Evolutionary conservation across 2,888 invertebrate genomes (phyloP).

Genomic region (Rotaria macrura): DNA sequence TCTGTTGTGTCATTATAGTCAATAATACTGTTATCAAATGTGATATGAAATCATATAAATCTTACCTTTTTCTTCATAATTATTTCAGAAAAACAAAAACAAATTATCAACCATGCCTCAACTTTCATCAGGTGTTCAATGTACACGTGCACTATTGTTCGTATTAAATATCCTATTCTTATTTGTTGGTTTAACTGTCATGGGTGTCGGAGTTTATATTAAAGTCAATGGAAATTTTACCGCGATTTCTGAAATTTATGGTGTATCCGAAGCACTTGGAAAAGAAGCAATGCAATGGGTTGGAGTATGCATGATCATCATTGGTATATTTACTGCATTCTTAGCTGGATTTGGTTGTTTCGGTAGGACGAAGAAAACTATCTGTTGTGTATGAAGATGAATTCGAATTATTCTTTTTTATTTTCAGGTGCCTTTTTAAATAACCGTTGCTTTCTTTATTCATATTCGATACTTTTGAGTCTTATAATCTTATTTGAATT

Average conservation of each 20-base stretch:
- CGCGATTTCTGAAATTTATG: not conserved
- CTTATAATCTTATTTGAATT: not conserved
- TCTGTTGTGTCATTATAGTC: not conserved
- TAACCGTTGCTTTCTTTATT: not conserved
- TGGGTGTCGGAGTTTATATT: not conserved
- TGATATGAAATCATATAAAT: not conserved
- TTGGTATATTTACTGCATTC: not conserved
- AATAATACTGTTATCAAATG: not conserved
- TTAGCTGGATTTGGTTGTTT: not conserved
- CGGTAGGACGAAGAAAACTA: not conserved
- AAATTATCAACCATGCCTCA: not conserved
- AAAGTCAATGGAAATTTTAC: not conserved
- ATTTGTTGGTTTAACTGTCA: not conserved
- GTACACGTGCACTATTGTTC: not conserved
- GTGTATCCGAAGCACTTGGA: not conserved
- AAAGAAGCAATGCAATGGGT: not conserved
- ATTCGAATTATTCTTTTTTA: too few species aligned
- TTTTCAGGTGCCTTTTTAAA: not conserved
- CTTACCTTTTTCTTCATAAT: not conserved
- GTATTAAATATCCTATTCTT: not conserved
- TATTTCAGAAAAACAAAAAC: too few species aligned
- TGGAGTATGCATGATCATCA: not conserved
- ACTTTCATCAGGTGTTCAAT: not conserved
- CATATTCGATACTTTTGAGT: not conserved
- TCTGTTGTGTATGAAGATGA: not conserved